Evolutionary conservation across 1,140 invertebrate genomes (phyloP), one percentile per base, ranked within the genome.

Genomic region (Kradibia gibbosae): DNA sequence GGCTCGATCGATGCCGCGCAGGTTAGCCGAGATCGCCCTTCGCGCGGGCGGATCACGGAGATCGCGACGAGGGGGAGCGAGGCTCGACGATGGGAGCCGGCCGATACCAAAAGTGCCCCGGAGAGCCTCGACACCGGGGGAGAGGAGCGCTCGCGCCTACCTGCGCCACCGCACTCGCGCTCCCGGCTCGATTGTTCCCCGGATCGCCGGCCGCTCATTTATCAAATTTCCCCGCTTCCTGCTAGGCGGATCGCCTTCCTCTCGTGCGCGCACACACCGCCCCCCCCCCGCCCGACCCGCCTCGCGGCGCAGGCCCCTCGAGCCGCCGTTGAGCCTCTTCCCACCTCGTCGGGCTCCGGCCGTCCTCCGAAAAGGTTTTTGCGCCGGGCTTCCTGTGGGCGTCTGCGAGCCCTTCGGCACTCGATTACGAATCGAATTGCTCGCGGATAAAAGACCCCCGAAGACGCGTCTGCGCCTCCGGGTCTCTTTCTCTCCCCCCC

Each of bases 1-100:
- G n/a, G 45, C 8, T n/a, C 77, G 77, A 79, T 79, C 77, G 77
- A 72, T 72, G 77, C 0, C 10, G 42, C 75, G 20, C 60, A 34
- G 57, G 28, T 48, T n/a, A 8, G 31, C 76, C 34, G 71, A 78
- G 76, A 65, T 78, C 76, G 60, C 62, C 13, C 76, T n/a, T n/a
- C n/a, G n/a, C n/a, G n/a, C n/a, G n/a, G n/a, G 42, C 28, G 55
- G 65, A 48, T 78, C 76, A 45, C 2, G 7, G 36, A 70, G 31
- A 34, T 1, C 3, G 31, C 11, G n/a, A 50, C 0, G 71, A 4
- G 31, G 45, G 67, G 20, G 1, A 0, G 13, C n/a, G 25, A 25
- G 15, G 17, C 1, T 0, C 67, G 65, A 62, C 31, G 15, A 10
- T 28, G 57, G 57, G 50, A 57, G 53, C 15, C 53, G 42, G 42